Evolutionary conservation across 2,113 vertebrate genomes (phyloP), one percentile per base, ranked within the genome.

Genomic region (Cyanoderma ruficeps): DNA sequence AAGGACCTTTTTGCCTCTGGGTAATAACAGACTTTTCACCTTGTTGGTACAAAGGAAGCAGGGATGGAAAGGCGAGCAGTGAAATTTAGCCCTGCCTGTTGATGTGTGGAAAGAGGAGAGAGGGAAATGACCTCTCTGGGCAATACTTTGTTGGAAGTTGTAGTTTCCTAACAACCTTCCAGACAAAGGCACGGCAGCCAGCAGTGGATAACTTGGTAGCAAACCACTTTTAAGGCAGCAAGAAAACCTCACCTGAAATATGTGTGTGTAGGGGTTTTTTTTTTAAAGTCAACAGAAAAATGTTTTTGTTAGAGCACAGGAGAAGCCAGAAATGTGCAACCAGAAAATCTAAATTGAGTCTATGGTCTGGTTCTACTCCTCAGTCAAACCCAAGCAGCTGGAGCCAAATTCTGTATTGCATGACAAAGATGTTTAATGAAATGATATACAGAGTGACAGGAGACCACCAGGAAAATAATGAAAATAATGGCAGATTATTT

Each of bases 201-300:
- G 72, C 35, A 70, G 57, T 2, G 35, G 71, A 74, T 59, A 96
- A 81, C 77, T 85, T 72, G 89, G 83, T 93, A 92, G 70, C 74
- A 84, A 93, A 96, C 56, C 83, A 71, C 75, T 91, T 95, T 83
- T 70, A 93, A 89, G 65, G 61, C 37, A 80, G n/a, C 67, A 80
- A 81, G 84, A 96, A 97, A 92, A 81, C 61, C 83, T 96, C 92
- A 97, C 94, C 94, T 97, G 95, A 96, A 90, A 37, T 37, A 89
- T 52, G 28, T 24, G 14, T 65, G 59, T 69, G 44, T 17, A 65
- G 41, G 19, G 14, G 80, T 89, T 70, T 52, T 50, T 10, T 50
- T 28, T 5, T 37, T 37, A 37, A 49, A 90, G 82, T 56, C 86
- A 94, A 76, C 59, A 95, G 57, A 37, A 93, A 94, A 91, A 67